Evolutionary conservation across 2,888 invertebrate species (phyloP).

Genomic region (Clistopyga incitator): DNA sequence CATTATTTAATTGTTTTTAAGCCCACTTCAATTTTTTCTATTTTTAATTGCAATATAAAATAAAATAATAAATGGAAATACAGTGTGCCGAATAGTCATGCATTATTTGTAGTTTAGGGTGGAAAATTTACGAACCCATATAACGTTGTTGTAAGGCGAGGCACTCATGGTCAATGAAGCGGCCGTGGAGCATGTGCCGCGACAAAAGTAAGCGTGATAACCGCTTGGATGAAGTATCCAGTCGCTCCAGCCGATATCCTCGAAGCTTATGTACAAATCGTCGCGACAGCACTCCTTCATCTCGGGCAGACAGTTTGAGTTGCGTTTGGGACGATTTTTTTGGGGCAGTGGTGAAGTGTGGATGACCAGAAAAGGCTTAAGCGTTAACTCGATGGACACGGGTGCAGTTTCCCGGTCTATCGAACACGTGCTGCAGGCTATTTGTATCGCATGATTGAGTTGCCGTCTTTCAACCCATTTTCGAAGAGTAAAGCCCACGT

Average conservation of each 20-base stretch:
- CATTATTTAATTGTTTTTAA: too few species aligned
- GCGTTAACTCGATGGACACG: conserved; percentile 89
- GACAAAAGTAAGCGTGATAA: conserved; percentile 95
- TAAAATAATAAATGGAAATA: not conserved
- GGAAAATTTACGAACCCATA: conserved; percentile 87
- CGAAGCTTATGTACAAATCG: conserved; percentile 92
- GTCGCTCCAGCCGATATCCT: conserved; percentile 94
- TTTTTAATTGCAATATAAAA: not conserved
- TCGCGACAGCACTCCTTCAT: conserved; percentile 93
- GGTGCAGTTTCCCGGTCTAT: conserved; percentile 88
- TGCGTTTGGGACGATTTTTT: conserved; percentile 87
- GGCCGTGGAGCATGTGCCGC: conserved; percentile 91
- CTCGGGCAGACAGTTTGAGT: conserved; percentile 89
- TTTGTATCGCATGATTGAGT: conserved; percentile 90
- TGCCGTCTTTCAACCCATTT: conserved; percentile 91
- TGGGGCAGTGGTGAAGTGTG: conserved; percentile 91
- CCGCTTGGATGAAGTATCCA: conserved; percentile 94
- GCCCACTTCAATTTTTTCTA: too few species aligned
- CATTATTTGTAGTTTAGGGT: conserved; percentile 9
- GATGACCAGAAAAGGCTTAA: conserved; percentile 91
- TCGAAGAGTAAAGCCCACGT: conserved; percentile 90
- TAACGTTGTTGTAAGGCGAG: conserved; percentile 89
- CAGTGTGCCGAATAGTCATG: not conserved
- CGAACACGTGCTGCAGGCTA: conserved; percentile 91
- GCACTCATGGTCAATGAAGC: conserved; percentile 89